Percentiles rank a stretch among this genome's conserved stretches.
Conservation (phyloP, 2,888 invertebrate genomes). For the Abrostola tripartita region DNA sequence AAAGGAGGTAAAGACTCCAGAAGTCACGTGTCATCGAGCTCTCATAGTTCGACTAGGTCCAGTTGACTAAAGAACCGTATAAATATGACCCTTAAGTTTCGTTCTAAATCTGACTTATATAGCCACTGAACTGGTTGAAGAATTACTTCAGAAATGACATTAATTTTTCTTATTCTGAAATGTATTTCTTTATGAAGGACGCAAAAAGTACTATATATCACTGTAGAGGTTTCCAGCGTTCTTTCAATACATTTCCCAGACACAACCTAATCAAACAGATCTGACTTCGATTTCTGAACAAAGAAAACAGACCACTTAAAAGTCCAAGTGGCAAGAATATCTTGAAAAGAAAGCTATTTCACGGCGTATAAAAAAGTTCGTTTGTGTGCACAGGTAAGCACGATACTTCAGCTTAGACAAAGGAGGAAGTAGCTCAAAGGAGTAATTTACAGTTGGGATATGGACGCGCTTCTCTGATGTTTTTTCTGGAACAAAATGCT, state of each 20-base stretch:
- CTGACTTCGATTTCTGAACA: background rate
- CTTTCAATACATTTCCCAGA: background rate
- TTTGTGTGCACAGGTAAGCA: slow-evolving; percentile 33
- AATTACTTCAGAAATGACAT: too few relatives aligned
- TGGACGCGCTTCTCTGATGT: slow-evolving; percentile 5
- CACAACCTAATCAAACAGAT: background rate
- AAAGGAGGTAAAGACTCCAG: too few relatives aligned
- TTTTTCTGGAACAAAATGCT: slow-evolving; percentile 19
- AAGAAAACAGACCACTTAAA: slow-evolving; percentile 11
- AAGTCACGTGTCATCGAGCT: too few relatives aligned
- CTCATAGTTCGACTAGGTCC: too few relatives aligned
- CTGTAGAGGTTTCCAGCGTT: too few relatives aligned
- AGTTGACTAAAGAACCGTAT: too few relatives aligned
- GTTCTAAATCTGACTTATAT: too few relatives aligned
- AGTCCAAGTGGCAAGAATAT: slow-evolving; percentile 18
- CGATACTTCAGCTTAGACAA: slow-evolving; percentile 16
- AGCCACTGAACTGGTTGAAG: too few relatives aligned
- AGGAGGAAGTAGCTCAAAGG: slow-evolving; percentile 26
- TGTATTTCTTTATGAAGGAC: too few relatives aligned
- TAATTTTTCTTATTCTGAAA: too few relatives aligned
- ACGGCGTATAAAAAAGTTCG: slow-evolving; percentile 24
- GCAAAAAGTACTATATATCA: too few relatives aligned
- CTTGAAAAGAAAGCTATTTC: slow-evolving; percentile 11
- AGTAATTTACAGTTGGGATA: slow-evolving; percentile 31
- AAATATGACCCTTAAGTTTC: too few relatives aligned